phyloP scores from a whole-genome alignment of 2,888 invertebrate genomes.

The Noctua comes region DNA sequence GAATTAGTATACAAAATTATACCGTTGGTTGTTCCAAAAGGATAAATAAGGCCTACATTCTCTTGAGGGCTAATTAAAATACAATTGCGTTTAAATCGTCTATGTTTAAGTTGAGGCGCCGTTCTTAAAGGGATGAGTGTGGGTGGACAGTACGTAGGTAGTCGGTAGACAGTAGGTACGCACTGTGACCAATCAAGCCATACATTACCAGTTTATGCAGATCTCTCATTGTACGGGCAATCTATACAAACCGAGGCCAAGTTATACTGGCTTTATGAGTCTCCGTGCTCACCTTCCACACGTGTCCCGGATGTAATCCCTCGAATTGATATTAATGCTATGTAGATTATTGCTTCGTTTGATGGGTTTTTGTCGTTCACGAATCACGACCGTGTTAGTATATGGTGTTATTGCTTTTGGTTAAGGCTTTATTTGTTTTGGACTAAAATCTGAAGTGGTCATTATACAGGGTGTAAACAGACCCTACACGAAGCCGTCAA shows the following conservation, averaged over 20 bases:
- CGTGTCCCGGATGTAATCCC: constrained; percentile 72
- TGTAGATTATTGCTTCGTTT: constrained; percentile 61
- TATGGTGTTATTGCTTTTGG: background rate
- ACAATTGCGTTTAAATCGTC: constrained; percentile 69
- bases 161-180: constrained; percentile 28
- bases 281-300: constrained; percentile 33
- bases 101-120: constrained; percentile 53
- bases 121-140: constrained; percentile 55
- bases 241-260: background rate
- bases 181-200: background rate
- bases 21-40: constrained; percentile 49
- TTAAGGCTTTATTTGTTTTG: background rate
- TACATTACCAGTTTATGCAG: background rate
- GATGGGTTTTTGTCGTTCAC: constrained; percentile 52
- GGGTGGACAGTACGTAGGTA: constrained; percentile 69
- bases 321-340: constrained; percentile 56
- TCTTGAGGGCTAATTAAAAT: constrained; percentile 69
- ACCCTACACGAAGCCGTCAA: too few relatives aligned
- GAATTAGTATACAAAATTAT: constrained; percentile 57
- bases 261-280: background rate
- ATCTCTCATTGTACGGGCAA: background rate
- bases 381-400: constrained; percentile 25
- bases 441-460: background rate
- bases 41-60: constrained; percentile 47
- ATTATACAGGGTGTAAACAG: too few relatives aligned